Percentiles rank a stretch among this genome's conserved stretches.
phyloP scores from a whole-genome alignment of 2,797 vertebrate species.

The Sternotherus odoratus region DNA sequence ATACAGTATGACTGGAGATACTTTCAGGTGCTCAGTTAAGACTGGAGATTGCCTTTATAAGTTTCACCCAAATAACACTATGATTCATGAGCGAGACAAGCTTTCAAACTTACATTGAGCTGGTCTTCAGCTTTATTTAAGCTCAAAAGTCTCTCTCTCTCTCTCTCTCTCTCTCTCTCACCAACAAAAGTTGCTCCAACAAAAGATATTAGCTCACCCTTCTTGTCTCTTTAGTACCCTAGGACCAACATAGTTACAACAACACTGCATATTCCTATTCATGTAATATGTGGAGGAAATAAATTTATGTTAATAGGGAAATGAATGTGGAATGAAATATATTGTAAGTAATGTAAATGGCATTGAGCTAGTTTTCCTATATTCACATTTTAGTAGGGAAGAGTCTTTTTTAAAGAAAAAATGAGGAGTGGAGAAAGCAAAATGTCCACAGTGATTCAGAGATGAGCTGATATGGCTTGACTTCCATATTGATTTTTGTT shows the following conservation, averaged over 20 bases:
- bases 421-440: not conserved
- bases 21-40: not conserved
- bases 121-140: not conserved
- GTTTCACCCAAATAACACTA: not conserved
- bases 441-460: constrained; percentile 14
- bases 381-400: not conserved
- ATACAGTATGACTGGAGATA: not conserved
- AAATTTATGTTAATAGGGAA: not conserved
- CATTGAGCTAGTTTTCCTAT: not conserved
- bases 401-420: not conserved
- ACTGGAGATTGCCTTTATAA: not conserved
- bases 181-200: not conserved
- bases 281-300: not conserved
- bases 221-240: not conserved
- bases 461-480: constrained; percentile 19
- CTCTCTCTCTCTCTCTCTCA: not conserved
- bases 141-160: not conserved
- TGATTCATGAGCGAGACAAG: not conserved
- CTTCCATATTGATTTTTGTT: constrained; percentile 50
- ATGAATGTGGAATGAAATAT: not conserved
- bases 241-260: not conserved
- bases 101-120: not conserved
- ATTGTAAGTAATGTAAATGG: not conserved
- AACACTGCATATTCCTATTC: not conserved
- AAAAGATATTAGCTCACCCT: not conserved